Evolutionary conservation across 2,797 vertebrate species (phyloP).

Genomic region (Neosilurus hyrtlii): DNA sequence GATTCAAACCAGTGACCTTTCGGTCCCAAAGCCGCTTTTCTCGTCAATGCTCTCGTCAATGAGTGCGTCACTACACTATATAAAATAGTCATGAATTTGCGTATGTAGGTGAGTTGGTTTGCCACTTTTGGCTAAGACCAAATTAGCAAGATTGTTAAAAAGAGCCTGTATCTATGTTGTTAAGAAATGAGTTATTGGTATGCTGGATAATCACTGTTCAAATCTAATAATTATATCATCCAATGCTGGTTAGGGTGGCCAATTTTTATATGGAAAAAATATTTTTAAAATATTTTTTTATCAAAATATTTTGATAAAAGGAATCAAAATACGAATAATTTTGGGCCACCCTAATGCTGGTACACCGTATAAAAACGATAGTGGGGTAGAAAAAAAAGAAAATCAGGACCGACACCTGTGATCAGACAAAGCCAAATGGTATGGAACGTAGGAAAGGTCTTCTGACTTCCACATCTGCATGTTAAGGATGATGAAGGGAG

Average conservation of each 20-base stretch:
- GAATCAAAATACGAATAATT: too few relatives aligned
- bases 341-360: too few relatives aligned
- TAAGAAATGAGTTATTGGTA: not conserved
- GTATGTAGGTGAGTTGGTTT: not conserved
- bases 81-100: too few relatives aligned
- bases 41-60: too few relatives aligned
- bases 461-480: constrained; percentile 91
- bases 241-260: not conserved
- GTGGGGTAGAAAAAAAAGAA: too few relatives aligned
- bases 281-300: too few relatives aligned
- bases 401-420: constrained; percentile 79
- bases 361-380: too few relatives aligned
- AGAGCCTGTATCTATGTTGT: not conserved
- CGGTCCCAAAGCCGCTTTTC: too few relatives aligned
- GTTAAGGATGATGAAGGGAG: constrained; percentile 87
- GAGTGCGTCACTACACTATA: too few relatives aligned
- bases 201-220: not conserved
- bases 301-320: too few relatives aligned
- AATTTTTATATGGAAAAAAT: too few relatives aligned
- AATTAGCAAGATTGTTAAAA: not conserved
- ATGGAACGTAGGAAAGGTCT: constrained; percentile 86
- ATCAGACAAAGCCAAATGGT: constrained; percentile 82
- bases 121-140: not conserved
- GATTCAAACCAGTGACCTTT: too few relatives aligned
- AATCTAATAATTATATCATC: not conserved